Evolutionary conservation across 2,113 vertebrate species (phyloP), one percentile per base, ranked within the genome.

Genomic region (Eclectus roratus): DNA sequence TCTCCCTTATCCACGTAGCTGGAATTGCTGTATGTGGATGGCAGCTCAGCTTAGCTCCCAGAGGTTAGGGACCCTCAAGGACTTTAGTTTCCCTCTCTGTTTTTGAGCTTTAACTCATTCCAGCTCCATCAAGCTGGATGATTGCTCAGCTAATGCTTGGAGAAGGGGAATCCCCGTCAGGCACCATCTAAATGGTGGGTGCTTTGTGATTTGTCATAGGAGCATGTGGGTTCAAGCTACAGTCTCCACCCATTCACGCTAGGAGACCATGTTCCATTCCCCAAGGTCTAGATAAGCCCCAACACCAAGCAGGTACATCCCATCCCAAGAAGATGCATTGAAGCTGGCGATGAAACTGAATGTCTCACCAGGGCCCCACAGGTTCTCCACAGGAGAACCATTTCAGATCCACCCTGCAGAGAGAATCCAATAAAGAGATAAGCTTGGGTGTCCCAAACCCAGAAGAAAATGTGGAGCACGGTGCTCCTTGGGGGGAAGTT

Each of bases 231-330:
- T 49, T 66, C 19, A 56, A 78, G 81, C 47, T 82, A 63, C 58
- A 11, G 10, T 8, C 9, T 55, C n/a, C 10, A 8, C 23, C 10
- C 1, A 0, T 56, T 19, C 39, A 7, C 19, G 14, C 68, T 52
- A 80, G 69, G n/a, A 53, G 50, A 49, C 11, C 23, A 5, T 1
- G 3, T 66, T 41, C 64, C 58, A 24, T 35, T 92, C 41, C n/a
- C 24, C 35, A 31, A 28, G 31, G 31, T 39, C 10, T 55, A 29
- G 47, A 17, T 6, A 33, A 88, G 33, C 11, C n/a, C 19, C 46
- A 17, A 4, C 5, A 25, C 31, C 3, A 9, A 64, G 49, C 25
- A 19, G 29, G 21, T 27, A 35, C 1, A 0, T 53, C 31, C 50
- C 20, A 28, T 23, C 16, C 49, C 29, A 47, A 71, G 37, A 28